Evolutionary conservation across 1,140 invertebrate species (phyloP).

Genomic region (Nautilus pompilius): DNA sequence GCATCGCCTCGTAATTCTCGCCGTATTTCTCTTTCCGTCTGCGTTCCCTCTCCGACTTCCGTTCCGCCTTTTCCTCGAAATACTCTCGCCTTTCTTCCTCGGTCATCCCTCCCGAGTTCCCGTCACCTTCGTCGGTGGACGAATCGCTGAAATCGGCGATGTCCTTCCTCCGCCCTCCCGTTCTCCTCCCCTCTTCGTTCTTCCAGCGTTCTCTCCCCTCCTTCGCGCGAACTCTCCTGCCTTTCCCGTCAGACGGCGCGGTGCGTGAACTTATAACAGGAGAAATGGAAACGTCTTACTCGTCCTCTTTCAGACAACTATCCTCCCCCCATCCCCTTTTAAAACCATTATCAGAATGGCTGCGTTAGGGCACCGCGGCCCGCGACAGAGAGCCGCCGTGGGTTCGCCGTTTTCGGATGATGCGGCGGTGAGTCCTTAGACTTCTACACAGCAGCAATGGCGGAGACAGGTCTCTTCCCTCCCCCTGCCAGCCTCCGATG

Average conservation of each 20-base stretch:
- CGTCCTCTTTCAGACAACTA: too few relatives aligned
- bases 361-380: too few relatives aligned
- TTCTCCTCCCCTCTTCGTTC: conserved; percentile 9
- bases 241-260: conserved; percentile 14
- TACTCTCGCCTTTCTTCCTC: conserved; percentile 49
- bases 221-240: conserved; percentile 20
- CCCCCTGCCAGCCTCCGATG: too few relatives aligned
- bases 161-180: conserved; percentile 12
- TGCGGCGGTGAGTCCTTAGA: too few relatives aligned
- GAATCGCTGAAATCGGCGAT: conserved; percentile 38
- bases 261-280: neutral
- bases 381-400: too few relatives aligned
- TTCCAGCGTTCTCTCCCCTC: conserved; percentile 14
- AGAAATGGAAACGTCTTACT: neutral
- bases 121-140: conserved; percentile 47
- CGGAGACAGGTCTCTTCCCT: too few relatives aligned
- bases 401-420: too few relatives aligned
- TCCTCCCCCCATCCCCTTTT: too few relatives aligned
- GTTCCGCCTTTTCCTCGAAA: conserved; percentile 38
- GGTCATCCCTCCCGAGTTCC: conserved; percentile 51
- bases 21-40: conserved; percentile 51
- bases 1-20: conserved; percentile 53
- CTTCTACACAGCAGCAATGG: too few relatives aligned
- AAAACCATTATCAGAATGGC: too few relatives aligned
- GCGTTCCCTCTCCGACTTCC: conserved; percentile 41